Percentiles rank a stretch among this genome's conserved stretches.
Evolutionary conservation across 1,140 invertebrate species (phyloP).

Genomic region (Uloborus diversus): DNA sequence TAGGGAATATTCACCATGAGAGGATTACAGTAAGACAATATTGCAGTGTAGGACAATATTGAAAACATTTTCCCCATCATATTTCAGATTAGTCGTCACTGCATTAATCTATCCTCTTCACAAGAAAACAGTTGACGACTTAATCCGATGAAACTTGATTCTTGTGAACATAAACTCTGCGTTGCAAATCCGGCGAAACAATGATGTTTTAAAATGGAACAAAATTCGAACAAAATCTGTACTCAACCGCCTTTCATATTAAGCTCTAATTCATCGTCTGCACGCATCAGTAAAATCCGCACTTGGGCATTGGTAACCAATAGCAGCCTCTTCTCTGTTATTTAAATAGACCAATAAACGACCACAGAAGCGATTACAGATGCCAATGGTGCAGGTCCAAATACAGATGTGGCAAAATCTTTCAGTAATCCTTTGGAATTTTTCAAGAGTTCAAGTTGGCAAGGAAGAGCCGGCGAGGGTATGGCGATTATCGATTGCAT

Average conservation of each 20-base stretch:
- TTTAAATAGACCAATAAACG: slow-evolving; percentile 15
- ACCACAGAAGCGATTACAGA: not conserved
- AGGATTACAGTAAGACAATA: not conserved
- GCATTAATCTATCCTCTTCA: too few relatives aligned
- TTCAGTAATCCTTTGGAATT: not conserved
- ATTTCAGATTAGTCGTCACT: too few relatives aligned
- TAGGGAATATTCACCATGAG: not conserved
- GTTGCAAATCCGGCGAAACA: too few relatives aligned
- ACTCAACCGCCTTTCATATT: too few relatives aligned
- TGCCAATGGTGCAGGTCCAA: not conserved
- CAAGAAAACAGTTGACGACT: too few relatives aligned
- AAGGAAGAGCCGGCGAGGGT: not conserved
- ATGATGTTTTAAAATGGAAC: too few relatives aligned
- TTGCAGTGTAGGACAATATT: not conserved
- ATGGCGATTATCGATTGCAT: slow-evolving; percentile 37
- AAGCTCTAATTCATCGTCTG: too few relatives aligned
- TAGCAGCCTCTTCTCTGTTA: not conserved
- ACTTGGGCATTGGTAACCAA: not conserved
- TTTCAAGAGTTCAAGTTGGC: not conserved
- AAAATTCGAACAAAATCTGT: too few relatives aligned
- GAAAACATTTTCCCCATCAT: not conserved
- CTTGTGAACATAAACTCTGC: too few relatives aligned
- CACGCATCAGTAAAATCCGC: not conserved
- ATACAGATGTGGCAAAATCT: not conserved
- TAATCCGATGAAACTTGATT: too few relatives aligned